Evolutionary conservation across 2,888 invertebrate genomes (phyloP).

Genomic region (Mimachlamys varia): DNA sequence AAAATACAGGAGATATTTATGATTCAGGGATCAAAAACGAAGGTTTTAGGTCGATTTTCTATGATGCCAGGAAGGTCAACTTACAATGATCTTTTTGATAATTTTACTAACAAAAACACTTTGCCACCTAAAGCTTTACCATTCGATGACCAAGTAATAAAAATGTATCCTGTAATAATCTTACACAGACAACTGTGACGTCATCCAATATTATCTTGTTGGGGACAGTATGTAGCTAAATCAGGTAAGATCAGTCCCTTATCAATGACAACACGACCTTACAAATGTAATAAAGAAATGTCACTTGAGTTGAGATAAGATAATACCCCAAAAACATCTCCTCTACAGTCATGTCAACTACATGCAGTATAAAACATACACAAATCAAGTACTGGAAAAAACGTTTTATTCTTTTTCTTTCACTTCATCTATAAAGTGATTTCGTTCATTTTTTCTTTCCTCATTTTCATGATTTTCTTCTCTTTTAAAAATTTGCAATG

Average conservation of each 20-base stretch:
- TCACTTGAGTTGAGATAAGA: background rate
- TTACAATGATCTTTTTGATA: too few relatives aligned
- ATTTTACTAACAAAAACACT: too few relatives aligned
- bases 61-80: too few relatives aligned
- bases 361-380: background rate
- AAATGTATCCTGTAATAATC: too few relatives aligned
- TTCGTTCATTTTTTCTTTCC: background rate
- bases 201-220: background rate
- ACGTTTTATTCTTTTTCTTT: background rate
- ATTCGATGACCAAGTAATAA: too few relatives aligned
- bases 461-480: conserved; percentile 7
- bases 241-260: background rate
- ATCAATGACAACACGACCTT: background rate
- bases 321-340: background rate
- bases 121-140: too few relatives aligned
- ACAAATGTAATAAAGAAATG: background rate
- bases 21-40: too few relatives aligned
- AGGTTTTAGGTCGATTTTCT: too few relatives aligned
- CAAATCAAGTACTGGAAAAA: background rate
- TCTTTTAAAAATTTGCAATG: background rate
- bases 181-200: too few relatives aligned
- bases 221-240: background rate
- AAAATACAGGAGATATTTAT: too few relatives aligned
- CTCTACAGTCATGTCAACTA: background rate
- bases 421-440: background rate